Base-by-base conservation (phyloP, 1,140 invertebrate genomes). In the Leptinotarsa lineolata region DNA sequence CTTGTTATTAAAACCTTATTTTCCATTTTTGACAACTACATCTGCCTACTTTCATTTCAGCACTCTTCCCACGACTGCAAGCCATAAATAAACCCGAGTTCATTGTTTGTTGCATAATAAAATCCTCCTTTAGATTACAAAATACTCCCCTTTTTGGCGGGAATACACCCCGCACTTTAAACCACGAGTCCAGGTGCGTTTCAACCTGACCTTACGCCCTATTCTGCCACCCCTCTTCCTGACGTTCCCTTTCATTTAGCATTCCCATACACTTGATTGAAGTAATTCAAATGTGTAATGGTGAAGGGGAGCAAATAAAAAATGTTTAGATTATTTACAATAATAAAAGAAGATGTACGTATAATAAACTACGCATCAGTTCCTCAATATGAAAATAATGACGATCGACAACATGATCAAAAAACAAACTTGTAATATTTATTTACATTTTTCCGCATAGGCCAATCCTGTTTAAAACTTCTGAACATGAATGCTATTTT, bases 81-180 rank as follows among this genome's bases (percentile, higher is more conserved):
- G 15, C 48, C 48, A 54, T 54, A 54, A 54, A 54, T n/a, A 54
- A 54, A 54, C n/a, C 15, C 48, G 4, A n/a, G n/a, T 16, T 54
- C 13, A 54, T 54, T 54, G 15, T 54, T 54, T 18, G n/a, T 54
- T 54, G 48, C 48, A 54, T 54, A 54, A 54, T 54, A 54, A 16
- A 54, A 54, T 54, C 48, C 48, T 54, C 16, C 48, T 18, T 54
- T 4, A 54, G 48, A 54, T 54, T 18, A 15, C 48, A 18, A 54
- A 54, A 54, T 54, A 54, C 48, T 54, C 48, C 48, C 48, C n/a
- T 54, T 54, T 54, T 54, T 54, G 48, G 48, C 48, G 48, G 48
- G 48, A 54, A 54, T 8, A 18, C 48, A 54, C 48, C 48, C 48
- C 16, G n/a, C 48, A 54, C 48, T 13, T 54, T 18, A 54, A 54